These are phyloP conservation scores for Pelagia noctiluca DNA, from an alignment of 30 jellyfish, hydroid and myxozoan genomes.

Conservation along the genomic window DNA sequence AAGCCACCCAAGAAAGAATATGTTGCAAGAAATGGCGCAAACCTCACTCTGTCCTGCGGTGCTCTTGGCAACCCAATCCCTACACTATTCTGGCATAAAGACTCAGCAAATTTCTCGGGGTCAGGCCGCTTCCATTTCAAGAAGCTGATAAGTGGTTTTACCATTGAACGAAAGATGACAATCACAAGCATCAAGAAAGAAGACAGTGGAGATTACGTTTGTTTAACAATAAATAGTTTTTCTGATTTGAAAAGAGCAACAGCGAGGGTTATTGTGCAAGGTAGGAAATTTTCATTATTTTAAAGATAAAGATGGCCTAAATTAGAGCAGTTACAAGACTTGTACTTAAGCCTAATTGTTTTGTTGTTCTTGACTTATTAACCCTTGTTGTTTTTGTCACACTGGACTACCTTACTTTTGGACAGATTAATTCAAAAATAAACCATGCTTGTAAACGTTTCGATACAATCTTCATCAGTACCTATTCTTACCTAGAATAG, in stretches of 20 bases:
- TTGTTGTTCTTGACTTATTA: too few relatives aligned
- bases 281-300: conserved; percentile 1
- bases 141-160: conserved; percentile 21
- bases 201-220: conserved; percentile 52
- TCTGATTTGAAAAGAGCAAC: conserved; percentile 10
- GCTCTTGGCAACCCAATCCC: conserved; percentile 73
- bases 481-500: too few relatives aligned
- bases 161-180: conserved; percentile 10
- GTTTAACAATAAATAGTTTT: conserved; percentile 49
- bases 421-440: too few relatives aligned
- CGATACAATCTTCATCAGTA: too few relatives aligned
- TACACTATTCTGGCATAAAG: conserved; percentile 38
- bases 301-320: conserved; percentile 1
- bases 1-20: conserved; percentile 25
- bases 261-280: conserved; percentile 35
- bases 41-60: conserved; percentile 33
- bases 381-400: too few relatives aligned
- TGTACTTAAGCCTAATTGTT: neutral
- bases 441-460: too few relatives aligned
- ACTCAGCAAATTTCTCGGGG: conserved; percentile 13
- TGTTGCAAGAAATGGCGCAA: conserved; percentile 38
- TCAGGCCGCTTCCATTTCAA: neutral
- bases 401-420: too few relatives aligned
- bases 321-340: neutral
- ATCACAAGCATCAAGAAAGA: neutral